Conservation (phyloP, 2,888 invertebrate species). For the Empis stercorea region DNA sequence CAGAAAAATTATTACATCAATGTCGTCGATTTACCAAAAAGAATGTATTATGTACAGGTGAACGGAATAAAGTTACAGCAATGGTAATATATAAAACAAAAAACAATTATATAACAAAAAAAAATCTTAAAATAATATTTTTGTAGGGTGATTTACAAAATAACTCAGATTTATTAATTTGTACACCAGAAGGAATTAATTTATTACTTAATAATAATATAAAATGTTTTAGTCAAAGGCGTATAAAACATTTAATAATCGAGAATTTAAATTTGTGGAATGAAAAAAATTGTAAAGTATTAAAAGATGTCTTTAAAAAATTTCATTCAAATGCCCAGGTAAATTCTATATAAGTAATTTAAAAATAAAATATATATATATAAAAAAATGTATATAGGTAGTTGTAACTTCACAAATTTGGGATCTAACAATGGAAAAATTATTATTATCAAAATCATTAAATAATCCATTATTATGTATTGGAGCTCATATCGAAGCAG, state of each 20-base stretch:
- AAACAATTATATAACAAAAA: not conserved
- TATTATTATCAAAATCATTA: conserved; percentile 39
- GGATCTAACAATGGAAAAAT: conserved; percentile 44
- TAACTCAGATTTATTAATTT: not conserved
- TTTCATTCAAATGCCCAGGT: conserved; percentile 11
- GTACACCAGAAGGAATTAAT: not conserved
- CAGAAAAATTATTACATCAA: conserved; percentile 36
- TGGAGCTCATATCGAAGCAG: conserved; percentile 59
- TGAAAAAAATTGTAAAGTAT: conserved; percentile 34
- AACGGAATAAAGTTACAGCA: not conserved
- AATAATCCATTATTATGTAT: conserved; percentile 53
- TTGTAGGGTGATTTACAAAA: not conserved
- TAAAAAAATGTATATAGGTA: conserved; percentile 42
- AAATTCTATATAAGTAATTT: conserved; percentile 6
- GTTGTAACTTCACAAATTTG: conserved; percentile 50
- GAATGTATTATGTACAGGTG: not conserved
- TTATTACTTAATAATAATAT: not conserved
- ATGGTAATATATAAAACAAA: not conserved
- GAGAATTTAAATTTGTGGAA: conserved; percentile 57
- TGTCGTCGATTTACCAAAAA: conserved; percentile 31
- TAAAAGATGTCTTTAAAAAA: not conserved
- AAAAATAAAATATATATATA: too few relatives aligned
- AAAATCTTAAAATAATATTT: not conserved
- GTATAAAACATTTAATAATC: conserved; percentile 52
- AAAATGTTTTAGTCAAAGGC: conserved; percentile 43